Conservation (phyloP, 2,797 vertebrate species). For the Synaphobranchus kaupii region DNA sequence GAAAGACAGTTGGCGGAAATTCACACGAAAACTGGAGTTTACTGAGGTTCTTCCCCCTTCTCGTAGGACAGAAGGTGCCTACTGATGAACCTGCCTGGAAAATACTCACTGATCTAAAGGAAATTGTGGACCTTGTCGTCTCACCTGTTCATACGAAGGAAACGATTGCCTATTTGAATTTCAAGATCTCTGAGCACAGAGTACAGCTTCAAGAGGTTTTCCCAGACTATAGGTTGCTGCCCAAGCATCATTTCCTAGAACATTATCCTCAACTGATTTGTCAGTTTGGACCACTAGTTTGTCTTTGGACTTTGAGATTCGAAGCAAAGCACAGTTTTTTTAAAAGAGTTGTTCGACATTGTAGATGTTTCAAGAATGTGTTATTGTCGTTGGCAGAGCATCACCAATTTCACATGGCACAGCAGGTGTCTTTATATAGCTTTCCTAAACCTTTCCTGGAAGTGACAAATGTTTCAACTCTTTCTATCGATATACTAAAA, state of each 20-base stretch:
- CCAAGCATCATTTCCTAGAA: conserved; percentile 14
- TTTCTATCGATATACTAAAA: not conserved
- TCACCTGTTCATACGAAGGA: conserved; percentile 35
- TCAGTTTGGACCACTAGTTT: conserved; percentile 16
- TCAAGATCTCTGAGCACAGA: conserved; percentile 42
- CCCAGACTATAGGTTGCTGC: conserved; percentile 1
- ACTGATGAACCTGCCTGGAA: conserved; percentile 42
- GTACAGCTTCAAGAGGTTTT: conserved; percentile 28
- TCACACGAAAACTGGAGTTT: conserved; percentile 43
- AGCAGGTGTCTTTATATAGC: no score
- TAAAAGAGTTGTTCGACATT: not conserved
- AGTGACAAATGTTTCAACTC: conserved; percentile 27
- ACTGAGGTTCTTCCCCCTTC: conserved; percentile 37
- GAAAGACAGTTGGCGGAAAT: conserved; percentile 37
- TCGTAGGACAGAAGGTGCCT: conserved; percentile 38
- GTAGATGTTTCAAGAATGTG: not conserved
- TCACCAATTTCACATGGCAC: conserved; percentile 14
- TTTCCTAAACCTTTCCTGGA: not conserved
- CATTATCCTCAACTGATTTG: not conserved
- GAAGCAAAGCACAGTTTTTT: conserved; percentile 18
- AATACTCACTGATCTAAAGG: conserved; percentile 35
- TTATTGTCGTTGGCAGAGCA: conserved; percentile 14
- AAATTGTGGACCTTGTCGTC: conserved; percentile 35
- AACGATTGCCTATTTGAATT: conserved; percentile 41
- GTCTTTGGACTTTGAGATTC: conserved; percentile 10